Base-by-base conservation (phyloP, 2,113 vertebrate genomes). In the Pithys albifrons region DNA sequence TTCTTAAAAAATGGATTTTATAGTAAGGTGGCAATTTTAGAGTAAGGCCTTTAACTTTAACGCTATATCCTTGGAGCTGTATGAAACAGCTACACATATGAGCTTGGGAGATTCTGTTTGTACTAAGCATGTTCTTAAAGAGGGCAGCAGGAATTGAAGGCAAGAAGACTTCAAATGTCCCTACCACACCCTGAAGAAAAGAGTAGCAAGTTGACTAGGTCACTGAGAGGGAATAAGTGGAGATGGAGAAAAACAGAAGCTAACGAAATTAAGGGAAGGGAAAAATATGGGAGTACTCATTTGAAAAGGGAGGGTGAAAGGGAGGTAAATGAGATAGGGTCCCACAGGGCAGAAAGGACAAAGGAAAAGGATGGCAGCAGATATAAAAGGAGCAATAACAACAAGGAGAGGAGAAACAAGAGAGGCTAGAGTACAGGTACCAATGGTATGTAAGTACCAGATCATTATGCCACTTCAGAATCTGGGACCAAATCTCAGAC, bases 401-500 rank as follows among this genome's bases (percentile, higher is more conserved):
- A 57, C 39, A 35, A 57, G 52, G 52, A 67, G 18, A 58, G 19
- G 7, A 39, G 51, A 19, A 70, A 69, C 16, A 20, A 62, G 4
- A 70, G 4, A 70, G 7, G 4, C 1, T 62, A 23, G 7, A 88
- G 23, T 5, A 48, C 4, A 82, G 67, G 58, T 82, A 79, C 17
- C 79, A 94, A 90, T n/a, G 12, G 19, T 73, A 51, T 54, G 6
- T 49, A 66, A 70, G 22, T 55, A 73, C 59, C 28, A 90, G 54
- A 79, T 83, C 82, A 54, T 76, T 23, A 31, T 45, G 67, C 46
- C 31, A 31, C n/a, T 88, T 80, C 43, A 62, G 74, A 92, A 90
- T 83, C n/a, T 94, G 85, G 71, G 88, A 90, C 31, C 1, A 14
- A 80, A 88, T 79, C 82, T 88, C 96, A 66, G 33, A 49, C 58